Percentiles rank a stretch among this genome's conserved stretches.
Evolutionary conservation across 1,140 invertebrate genomes (phyloP).

Genomic region (Diprion similis): DNA sequence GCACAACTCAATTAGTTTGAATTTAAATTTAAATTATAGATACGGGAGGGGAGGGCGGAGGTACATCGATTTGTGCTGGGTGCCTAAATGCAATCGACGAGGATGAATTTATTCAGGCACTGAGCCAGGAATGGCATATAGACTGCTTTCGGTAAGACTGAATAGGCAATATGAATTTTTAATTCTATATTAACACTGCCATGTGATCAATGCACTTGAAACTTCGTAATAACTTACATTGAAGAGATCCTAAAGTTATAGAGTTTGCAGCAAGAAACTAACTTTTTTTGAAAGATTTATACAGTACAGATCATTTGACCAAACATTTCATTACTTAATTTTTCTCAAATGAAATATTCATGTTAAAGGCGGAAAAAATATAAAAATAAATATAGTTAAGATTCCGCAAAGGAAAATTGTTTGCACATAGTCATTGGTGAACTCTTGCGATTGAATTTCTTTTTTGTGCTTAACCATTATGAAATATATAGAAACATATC

Average conservation of each 20-base stretch:
- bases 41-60: constrained; percentile 50
- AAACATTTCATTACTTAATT: constrained; percentile 10
- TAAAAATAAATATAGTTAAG: no score
- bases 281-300: constrained; percentile 14
- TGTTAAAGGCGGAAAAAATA: no score
- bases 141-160: constrained; percentile 80
- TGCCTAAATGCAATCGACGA: constrained; percentile 76
- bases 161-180: background rate
- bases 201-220: no score
- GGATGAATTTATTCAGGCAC: constrained; percentile 79
- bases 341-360: no score
- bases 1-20: constrained; percentile 8
- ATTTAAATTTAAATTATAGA: constrained; percentile 45
- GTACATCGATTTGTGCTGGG: constrained; percentile 68
- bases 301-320: constrained; percentile 10
- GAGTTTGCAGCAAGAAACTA: background rate
- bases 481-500: background rate
- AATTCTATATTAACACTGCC: no score
- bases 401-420: no score
- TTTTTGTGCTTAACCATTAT: constrained; percentile 15
- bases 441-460: constrained; percentile 9
- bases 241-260: constrained; percentile 6
- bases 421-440: constrained; percentile 6
- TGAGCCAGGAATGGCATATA: constrained; percentile 85
- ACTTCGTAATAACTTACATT: no score